A percentile compares a stretch with the other conserved stretches of the same genome.
Conservation (phyloP, 2,113 vertebrate genomes). For the Anguilla rostrata region DNA sequence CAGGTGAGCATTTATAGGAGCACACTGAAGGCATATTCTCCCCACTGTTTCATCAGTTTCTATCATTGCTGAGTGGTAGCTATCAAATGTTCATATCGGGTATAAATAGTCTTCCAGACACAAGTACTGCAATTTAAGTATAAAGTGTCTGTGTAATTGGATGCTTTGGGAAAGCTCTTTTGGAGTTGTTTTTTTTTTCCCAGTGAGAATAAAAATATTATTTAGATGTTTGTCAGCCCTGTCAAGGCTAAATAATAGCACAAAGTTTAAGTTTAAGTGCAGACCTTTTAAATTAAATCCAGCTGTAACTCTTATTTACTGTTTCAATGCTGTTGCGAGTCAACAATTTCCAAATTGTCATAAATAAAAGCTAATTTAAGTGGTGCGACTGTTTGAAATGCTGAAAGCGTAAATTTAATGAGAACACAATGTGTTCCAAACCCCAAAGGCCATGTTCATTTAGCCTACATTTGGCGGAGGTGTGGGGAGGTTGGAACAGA, state of each 20-base stretch:
- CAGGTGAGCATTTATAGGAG: background rate
- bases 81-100: background rate
- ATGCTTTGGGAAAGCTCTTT: background rate
- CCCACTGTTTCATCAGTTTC: background rate
- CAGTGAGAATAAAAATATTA: background rate
- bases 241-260: conserved; percentile 2
- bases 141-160: conserved; percentile 4
- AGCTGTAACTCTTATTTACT: background rate
- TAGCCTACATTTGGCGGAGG: background rate
- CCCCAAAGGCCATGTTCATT: conserved; percentile 12
- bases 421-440: background rate
- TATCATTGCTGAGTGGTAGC: background rate
- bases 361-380: conserved; percentile 17
- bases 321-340: conserved; percentile 4
- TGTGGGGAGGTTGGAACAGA: background rate
- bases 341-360: conserved; percentile 4
- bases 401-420: conserved; percentile 12
- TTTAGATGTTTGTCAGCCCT: conserved; percentile 7
- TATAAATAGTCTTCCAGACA: background rate
- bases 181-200: background rate
- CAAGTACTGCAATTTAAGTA: background rate
- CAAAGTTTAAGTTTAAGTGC: background rate
- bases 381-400: conserved; percentile 9
- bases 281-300: background rate
- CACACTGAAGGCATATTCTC: background rate